phyloP scores from a whole-genome alignment of 2,113 vertebrate species.

The Aegotheles bennettii region DNA sequence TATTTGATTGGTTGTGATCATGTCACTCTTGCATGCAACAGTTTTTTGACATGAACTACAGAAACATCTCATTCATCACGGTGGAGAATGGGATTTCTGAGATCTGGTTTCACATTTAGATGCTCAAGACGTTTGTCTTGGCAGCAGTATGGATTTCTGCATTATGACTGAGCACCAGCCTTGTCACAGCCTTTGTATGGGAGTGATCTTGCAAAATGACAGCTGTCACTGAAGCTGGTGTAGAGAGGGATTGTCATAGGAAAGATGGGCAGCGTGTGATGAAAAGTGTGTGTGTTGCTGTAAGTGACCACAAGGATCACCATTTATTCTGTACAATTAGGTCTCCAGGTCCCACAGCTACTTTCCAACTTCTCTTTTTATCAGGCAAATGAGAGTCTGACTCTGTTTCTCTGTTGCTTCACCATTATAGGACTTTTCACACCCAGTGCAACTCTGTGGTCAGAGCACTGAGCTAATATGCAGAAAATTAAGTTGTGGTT shows the following conservation, averaged over 20 bases:
- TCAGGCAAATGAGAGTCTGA: neutral
- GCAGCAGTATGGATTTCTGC: neutral
- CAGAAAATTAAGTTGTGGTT: neutral
- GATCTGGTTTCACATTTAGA: neutral
- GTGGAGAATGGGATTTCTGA: neutral
- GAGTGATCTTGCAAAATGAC: neutral
- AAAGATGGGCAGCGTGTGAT: neutral
- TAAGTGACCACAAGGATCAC: neutral
- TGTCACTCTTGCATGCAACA: neutral
- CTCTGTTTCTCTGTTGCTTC: neutral
- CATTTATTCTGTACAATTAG: neutral
- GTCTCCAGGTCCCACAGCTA: neutral
- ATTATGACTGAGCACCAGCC: neutral
- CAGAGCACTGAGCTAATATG: neutral
- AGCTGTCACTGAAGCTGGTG: neutral
- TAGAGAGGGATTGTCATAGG: neutral
- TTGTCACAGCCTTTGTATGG: neutral
- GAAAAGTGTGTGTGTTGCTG: neutral
- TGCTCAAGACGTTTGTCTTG: neutral
- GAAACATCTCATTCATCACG: rapidly evolving
- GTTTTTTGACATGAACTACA: neutral
- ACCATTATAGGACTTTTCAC: neutral
- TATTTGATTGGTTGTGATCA: neutral
- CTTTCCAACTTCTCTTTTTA: neutral
- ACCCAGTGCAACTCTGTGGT: neutral